Percentiles rank a stretch among this genome's conserved stretches.
phyloP scores from a whole-genome alignment of 2,888 invertebrate genomes.

The Calameuta filiformis region DNA sequence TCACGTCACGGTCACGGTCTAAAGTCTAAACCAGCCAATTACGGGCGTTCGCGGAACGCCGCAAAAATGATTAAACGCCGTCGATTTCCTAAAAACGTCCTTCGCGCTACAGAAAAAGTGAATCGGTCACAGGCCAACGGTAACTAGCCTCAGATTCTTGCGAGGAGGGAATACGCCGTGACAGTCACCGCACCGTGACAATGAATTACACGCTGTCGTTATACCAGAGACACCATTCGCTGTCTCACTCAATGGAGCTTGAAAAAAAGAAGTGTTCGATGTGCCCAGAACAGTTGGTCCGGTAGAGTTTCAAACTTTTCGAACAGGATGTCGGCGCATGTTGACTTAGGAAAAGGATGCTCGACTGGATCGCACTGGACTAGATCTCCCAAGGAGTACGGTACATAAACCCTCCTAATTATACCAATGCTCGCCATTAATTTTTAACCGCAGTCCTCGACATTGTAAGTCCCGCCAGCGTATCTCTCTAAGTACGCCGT shows the following conservation, averaged over 20 bases:
- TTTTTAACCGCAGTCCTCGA: conserved; percentile 32
- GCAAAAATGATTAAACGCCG: conserved; percentile 5
- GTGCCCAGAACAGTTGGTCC: neutral
- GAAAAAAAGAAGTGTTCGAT: neutral
- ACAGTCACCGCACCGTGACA: conserved; percentile 7
- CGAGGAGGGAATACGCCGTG: neutral
- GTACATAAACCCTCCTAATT: conserved; percentile 1
- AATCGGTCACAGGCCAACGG: conserved; percentile 5
- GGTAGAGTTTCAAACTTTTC: neutral
- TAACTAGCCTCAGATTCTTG: conserved; percentile 5
- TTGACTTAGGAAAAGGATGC: neutral
- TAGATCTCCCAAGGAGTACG: conserved; percentile 8
- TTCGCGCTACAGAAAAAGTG: conserved; percentile 2
- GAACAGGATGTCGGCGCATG: neutral
- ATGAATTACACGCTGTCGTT: neutral
- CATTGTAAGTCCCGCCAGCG: conserved; percentile 25
- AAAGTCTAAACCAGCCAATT: conserved; percentile 2
- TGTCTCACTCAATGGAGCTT: neutral
- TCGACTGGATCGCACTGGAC: neutral
- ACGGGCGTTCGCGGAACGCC: conserved; percentile 1
- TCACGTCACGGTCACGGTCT: neutral
- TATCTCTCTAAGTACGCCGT: conserved; percentile 54
- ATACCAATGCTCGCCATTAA: conserved; percentile 14
- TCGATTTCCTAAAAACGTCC: conserved; percentile 7
- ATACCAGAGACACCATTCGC: neutral